Evolutionary conservation across 1,140 invertebrate genomes (phyloP).

Genomic region (Anadara kagoshimensis): DNA sequence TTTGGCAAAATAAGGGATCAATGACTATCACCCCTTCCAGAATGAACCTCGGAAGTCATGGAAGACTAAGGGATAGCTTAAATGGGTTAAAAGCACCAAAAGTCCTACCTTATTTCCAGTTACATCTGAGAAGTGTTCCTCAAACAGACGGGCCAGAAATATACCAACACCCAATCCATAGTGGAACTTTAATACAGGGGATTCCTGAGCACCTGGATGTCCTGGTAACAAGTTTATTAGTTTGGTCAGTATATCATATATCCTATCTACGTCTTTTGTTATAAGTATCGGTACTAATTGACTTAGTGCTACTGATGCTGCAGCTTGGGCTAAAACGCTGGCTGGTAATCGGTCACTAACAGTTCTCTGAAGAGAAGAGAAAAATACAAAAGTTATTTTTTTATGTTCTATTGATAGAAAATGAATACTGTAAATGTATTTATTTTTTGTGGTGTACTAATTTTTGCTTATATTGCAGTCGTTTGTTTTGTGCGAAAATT

Average conservation of each 20-base stretch:
- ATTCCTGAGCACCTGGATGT: conserved; percentile 27
- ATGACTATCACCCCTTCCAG: too few species aligned
- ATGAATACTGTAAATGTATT: not conserved
- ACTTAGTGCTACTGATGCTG: conserved; percentile 49
- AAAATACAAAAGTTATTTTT: not conserved
- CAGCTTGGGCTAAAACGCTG: conserved; percentile 48
- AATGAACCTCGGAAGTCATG: too few species aligned
- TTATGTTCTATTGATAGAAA: not conserved
- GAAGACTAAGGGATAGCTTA: too few species aligned
- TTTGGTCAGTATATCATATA: conserved; percentile 32
- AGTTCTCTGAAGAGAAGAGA: conserved; percentile 34
- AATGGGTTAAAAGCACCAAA: not conserved
- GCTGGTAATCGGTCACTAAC: conserved; percentile 46
- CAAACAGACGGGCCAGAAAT: conserved; percentile 50
- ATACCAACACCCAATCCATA: conserved; percentile 57
- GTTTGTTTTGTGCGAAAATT: too few species aligned
- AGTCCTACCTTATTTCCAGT: conserved; percentile 51
- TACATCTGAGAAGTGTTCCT: conserved; percentile 60
- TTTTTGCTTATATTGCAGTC: too few species aligned
- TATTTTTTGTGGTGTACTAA: too few species aligned
- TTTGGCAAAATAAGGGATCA: not conserved
- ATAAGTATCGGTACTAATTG: conserved; percentile 51
- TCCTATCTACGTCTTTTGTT: conserved; percentile 44
- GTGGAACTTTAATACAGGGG: conserved; percentile 48
- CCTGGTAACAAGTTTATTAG: conserved; percentile 45